Evolutionary conservation across 2,888 invertebrate genomes (phyloP).

Genomic region (Catocala fraxini): DNA sequence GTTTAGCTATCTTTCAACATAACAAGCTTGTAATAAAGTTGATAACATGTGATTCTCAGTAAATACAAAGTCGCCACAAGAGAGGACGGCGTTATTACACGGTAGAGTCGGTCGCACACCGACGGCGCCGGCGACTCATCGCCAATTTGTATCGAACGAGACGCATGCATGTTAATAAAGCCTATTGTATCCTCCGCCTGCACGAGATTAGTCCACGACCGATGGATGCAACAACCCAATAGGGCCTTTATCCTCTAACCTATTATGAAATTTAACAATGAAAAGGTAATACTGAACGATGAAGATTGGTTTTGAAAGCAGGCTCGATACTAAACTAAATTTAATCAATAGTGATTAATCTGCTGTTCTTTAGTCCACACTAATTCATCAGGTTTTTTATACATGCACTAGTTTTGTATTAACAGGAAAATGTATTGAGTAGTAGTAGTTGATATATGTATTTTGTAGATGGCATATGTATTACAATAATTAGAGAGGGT

Average conservation of each 20-base stretch:
- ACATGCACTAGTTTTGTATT: too few species aligned
- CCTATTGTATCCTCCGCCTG: slow-evolving; percentile 74
- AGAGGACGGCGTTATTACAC: slow-evolving; percentile 53
- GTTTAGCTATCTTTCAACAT: too few species aligned
- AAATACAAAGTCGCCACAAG: slow-evolving; percentile 11
- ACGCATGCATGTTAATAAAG: slow-evolving; percentile 80
- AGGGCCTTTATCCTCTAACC: slow-evolving; percentile 38
- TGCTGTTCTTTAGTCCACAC: too few species aligned
- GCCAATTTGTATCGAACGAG: slow-evolving; percentile 77
- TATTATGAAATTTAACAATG: slow-evolving; percentile 42
- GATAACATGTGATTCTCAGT: slow-evolving; percentile 1
- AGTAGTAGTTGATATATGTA: too few species aligned
- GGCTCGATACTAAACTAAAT: too few species aligned
- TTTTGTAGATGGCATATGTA: too few species aligned
- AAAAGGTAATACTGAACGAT: slow-evolving; percentile 25
- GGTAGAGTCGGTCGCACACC: slow-evolving; percentile 46
- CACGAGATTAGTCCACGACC: slow-evolving; percentile 68
- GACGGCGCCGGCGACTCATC: slow-evolving; percentile 65
- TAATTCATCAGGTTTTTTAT: too few species aligned
- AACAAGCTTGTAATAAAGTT: not conserved
- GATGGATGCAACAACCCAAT: slow-evolving; percentile 42
- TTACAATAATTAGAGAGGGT: too few species aligned
- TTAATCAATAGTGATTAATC: too few species aligned
- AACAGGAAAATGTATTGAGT: too few species aligned
- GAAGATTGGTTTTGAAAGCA: slow-evolving; percentile 1